These are phyloP conservation scores for Spongia lamella DNA, from an alignment of 37 sponge, comb jelly and placozoan genomes.

Conservation along the genomic window DNA sequence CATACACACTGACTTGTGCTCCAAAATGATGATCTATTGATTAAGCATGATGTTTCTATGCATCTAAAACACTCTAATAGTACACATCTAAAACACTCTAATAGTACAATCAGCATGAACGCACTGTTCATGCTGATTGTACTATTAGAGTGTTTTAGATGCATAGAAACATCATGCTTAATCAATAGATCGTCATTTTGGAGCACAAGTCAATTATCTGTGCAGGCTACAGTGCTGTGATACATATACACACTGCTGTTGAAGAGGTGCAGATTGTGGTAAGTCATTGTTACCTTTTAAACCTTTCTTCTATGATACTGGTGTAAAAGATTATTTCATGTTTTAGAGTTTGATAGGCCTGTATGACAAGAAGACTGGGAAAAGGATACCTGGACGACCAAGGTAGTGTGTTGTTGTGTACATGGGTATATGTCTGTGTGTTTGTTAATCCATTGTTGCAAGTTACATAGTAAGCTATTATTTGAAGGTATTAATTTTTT, in stretches of 20 bases:
- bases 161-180: too few relatives aligned
- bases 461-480: too few relatives aligned
- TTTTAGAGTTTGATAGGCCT: conserved; percentile 81
- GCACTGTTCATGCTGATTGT: too few relatives aligned
- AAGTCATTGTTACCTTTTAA: neutral
- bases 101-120: too few relatives aligned
- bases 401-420: conserved; percentile 61
- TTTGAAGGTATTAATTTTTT: too few relatives aligned
- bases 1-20: conserved; percentile 90
- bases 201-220: conserved; percentile 94
- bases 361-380: conserved; percentile 93
- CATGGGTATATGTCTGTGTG: too few relatives aligned
- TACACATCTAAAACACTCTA: too few relatives aligned
- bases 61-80: too few relatives aligned
- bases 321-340: neutral
- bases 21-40: conserved; percentile 86
- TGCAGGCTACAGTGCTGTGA: conserved; percentile 90
- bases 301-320: neutral
- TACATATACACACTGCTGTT: conserved; percentile 90
- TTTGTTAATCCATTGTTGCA: too few relatives aligned
- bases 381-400: conserved; percentile 67
- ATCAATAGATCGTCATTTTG: conserved; percentile 84
- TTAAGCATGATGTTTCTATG: too few relatives aligned
- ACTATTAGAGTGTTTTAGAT: too few relatives aligned
- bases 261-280: conserved; percentile 94